Base-by-base conservation (phyloP, 2,797 vertebrate species). In the Tokudaia muenninki region DNA sequence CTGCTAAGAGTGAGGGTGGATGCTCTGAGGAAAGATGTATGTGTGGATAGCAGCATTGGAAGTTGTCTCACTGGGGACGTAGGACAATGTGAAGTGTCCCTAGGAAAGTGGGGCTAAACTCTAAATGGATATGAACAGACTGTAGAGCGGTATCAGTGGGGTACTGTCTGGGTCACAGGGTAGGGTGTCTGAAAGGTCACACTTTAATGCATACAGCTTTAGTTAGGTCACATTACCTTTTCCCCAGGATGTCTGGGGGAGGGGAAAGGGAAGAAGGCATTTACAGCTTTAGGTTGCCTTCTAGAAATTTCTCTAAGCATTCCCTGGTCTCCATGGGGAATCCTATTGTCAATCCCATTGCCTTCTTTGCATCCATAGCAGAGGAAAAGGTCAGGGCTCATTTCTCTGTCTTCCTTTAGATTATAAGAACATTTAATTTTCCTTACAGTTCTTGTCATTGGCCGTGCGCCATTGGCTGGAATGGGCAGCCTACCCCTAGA, bases 1-100 rank as follows among this genome's bases (percentile, higher is more conserved):
- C 88, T 94, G 80, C 10, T 55, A 50, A 88, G 72, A 34, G 88
- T 37, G 79, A 83, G 89, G 70, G 55, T 47, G 67, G 24, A 47
- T 86, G 77, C 87, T 72, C 82, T 82, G 57, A 94, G 82, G 84
- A 97, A 63, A 91, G 90, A 57, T 7, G 29, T 29, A 16, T 92
- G 82, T 57, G 47, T 37, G 63, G 86, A 47, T 50, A 31, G 50
- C n/a, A 24, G 41, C 14, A 22, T 16, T 75, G 72, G 52, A 50
- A 29, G n/a, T 47, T 87, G 61, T 24, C 59, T 41, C 6, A 80
- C n/a, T 83, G 77, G 37, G 22, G 11, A 24, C 21, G 0, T 10
- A 47, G 34, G 9, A 26, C 17, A 0, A 6, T n/a, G 80, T 13
- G 41, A 94, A 55, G 78, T 29, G 19, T 74, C 65, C 55, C 31